phyloP scores from a whole-genome alignment of 1,140 invertebrate genomes.

The Venustaconcha ellipsiformis region DNA sequence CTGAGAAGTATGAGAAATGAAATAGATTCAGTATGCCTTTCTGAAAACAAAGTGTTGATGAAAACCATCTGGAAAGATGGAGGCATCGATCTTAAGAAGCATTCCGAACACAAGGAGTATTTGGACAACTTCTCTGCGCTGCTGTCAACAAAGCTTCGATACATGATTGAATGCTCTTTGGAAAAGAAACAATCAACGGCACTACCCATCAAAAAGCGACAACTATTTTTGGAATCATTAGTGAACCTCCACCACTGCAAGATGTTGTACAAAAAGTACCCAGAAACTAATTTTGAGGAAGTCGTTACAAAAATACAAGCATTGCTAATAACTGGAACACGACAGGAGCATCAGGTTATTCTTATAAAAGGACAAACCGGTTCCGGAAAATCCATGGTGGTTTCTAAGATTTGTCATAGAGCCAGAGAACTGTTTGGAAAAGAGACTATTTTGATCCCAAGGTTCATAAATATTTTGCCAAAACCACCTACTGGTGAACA shows the following conservation, averaged over 20 bases:
- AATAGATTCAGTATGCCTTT: not conserved
- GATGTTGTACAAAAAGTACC: conserved; percentile 3
- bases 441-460: conserved; percentile 32
- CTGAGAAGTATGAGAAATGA: conserved; percentile 1
- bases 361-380: conserved; percentile 39
- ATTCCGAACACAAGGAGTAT: conserved; percentile 21
- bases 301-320: conserved; percentile 30
- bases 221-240: conserved; percentile 27
- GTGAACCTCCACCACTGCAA: conserved; percentile 36
- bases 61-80: conserved; percentile 4
- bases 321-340: conserved; percentile 28
- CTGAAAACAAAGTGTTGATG: conserved; percentile 11
- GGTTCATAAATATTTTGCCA: conserved; percentile 31
- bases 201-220: not conserved
- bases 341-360: conserved; percentile 38
- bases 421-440: conserved; percentile 34
- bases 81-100: conserved; percentile 3
- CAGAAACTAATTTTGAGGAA: conserved; percentile 22
- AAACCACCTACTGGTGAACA: conserved; percentile 24
- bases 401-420: conserved; percentile 31
- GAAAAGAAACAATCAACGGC: conserved; percentile 1
- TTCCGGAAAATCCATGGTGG: conserved; percentile 41
- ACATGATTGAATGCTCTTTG: conserved; percentile 2
- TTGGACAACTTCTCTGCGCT: conserved; percentile 31
- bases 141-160: conserved; percentile 10